Evolutionary conservation across 1,140 invertebrate species (phyloP).

Genomic region (Drosophila biarmipes): DNA sequence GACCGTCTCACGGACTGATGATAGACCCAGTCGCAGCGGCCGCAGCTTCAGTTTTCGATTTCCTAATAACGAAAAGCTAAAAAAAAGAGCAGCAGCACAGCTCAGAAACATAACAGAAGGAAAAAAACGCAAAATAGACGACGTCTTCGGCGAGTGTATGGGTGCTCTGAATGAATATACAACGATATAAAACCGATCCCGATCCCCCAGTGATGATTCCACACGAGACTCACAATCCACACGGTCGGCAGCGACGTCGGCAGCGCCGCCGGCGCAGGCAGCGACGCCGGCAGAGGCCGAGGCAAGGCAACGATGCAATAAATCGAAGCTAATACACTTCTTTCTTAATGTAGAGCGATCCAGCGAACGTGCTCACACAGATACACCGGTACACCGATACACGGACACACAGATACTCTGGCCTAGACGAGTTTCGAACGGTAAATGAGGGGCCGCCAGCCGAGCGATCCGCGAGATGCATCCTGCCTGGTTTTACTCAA

Average conservation of each 20-base stretch:
- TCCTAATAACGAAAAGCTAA: slow-evolving; percentile 67
- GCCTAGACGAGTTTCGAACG: slow-evolving; percentile 80
- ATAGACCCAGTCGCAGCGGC: slow-evolving; percentile 67
- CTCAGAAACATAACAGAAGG: slow-evolving; percentile 34
- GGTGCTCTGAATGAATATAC: slow-evolving; percentile 82
- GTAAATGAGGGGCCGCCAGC: slow-evolving; percentile 67
- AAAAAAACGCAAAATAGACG: slow-evolving; percentile 76
- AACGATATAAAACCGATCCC: slow-evolving; percentile 48
- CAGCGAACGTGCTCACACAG: slow-evolving; percentile 29
- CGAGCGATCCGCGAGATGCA: slow-evolving; percentile 58
- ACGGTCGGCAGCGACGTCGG: slow-evolving; percentile 19
- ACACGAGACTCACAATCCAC: slow-evolving; percentile 53
- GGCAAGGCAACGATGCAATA: slow-evolving; percentile 65
- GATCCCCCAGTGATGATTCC: slow-evolving; percentile 58
- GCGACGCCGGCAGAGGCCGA: neutral
- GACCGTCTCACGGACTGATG: slow-evolving; percentile 84
- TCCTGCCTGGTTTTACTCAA: slow-evolving; percentile 79
- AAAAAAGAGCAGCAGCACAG: slow-evolving; percentile 13
- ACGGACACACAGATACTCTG: slow-evolving; percentile 30
- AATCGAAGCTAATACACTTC: slow-evolving; percentile 83
- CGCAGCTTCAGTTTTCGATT: slow-evolving; percentile 81
- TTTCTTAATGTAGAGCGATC: slow-evolving; percentile 81
- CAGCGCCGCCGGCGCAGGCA: slow-evolving; percentile 17
- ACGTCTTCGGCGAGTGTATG: slow-evolving; percentile 75
- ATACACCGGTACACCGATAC: slow-evolving; percentile 3